phyloP scores from a whole-genome alignment of 2,113 vertebrate species.

The Hystrix cristata region DNA sequence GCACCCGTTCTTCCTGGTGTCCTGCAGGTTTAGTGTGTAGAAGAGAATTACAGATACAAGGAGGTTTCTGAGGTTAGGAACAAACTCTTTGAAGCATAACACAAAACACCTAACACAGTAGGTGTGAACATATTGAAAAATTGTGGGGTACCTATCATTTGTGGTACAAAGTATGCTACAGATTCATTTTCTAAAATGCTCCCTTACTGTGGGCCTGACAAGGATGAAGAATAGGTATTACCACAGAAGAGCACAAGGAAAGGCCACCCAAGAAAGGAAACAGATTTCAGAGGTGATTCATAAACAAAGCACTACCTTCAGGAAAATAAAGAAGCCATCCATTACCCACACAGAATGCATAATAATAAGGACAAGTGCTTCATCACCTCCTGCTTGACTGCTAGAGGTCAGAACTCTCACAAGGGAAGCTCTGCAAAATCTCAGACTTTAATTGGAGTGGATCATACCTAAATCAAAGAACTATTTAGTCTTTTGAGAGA shows the following conservation, averaged over 20 bases:
- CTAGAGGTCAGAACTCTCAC: conserved; percentile 61
- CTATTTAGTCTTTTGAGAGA: not conserved
- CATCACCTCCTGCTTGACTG: conserved; percentile 29
- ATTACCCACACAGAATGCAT: conserved; percentile 49
- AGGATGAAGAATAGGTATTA: conserved; percentile 48
- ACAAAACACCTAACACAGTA: not conserved
- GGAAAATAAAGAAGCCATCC: conserved; percentile 72
- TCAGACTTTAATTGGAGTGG: not conserved
- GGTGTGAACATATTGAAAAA: conserved; percentile 20
- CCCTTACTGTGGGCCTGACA: not conserved
- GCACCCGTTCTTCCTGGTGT: not conserved
- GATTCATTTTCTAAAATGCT: conserved; percentile 37
- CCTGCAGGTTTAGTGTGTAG: not conserved
- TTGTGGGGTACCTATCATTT: not conserved
- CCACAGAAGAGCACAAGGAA: not conserved
- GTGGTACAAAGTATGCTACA: not conserved
- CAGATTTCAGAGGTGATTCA: conserved; percentile 73
- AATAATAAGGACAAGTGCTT: conserved; percentile 70
- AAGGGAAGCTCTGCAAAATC: not conserved
- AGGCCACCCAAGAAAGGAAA: conserved; percentile 66
- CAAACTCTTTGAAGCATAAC: conserved; percentile 21
- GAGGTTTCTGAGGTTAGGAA: not conserved
- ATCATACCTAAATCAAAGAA: not conserved
- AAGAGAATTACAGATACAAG: not conserved
- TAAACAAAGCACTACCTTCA: conserved; percentile 62